Conservation (phyloP, 2,797 vertebrate genomes). For the Paramormyrops hopkinsi region DNA sequence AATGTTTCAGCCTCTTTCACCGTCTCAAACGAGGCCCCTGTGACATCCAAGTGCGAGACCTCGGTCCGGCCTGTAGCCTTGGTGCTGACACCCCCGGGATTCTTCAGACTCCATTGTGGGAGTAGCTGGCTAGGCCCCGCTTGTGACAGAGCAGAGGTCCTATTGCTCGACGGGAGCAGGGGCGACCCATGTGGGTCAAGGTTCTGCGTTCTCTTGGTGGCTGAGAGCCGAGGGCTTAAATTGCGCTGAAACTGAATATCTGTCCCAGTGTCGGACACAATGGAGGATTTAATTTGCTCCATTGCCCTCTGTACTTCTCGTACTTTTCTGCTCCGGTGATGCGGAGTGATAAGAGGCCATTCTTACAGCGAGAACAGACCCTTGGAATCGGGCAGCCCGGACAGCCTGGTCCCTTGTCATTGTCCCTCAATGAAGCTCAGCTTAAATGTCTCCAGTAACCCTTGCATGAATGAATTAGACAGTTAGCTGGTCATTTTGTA, state of each 20-base stretch:
- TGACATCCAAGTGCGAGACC: conserved; percentile 30
- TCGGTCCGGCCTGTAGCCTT: neutral
- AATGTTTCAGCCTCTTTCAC: conserved; percentile 46
- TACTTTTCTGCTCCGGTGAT: conserved; percentile 3
- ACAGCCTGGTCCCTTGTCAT: neutral
- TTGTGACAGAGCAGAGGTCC: neutral
- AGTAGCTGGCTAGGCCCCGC: neutral
- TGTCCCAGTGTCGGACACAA: conserved; percentile 13
- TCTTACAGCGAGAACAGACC: neutral
- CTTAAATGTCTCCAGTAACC: neutral
- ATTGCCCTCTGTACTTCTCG: conserved; percentile 3
- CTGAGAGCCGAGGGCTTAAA: conserved; percentile 19
- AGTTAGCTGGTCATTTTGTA: neutral
- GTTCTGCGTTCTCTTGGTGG: conserved; percentile 16
- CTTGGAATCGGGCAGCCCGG: neutral
- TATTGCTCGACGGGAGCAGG: neutral
- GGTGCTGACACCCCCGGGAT: neutral
- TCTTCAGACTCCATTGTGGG: neutral
- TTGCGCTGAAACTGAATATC: conserved; percentile 35
- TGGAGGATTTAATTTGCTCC: conserved; percentile 26
- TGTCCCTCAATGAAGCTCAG: neutral
- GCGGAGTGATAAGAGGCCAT: neutral
- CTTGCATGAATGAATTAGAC: neutral
- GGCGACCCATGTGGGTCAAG: conserved; percentile 28
- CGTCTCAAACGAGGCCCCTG: conserved; percentile 32